These are phyloP conservation scores for Agrotis ipsilon DNA, from an alignment of 2,888 invertebrate genomes.

Conservation along the genomic window DNA sequence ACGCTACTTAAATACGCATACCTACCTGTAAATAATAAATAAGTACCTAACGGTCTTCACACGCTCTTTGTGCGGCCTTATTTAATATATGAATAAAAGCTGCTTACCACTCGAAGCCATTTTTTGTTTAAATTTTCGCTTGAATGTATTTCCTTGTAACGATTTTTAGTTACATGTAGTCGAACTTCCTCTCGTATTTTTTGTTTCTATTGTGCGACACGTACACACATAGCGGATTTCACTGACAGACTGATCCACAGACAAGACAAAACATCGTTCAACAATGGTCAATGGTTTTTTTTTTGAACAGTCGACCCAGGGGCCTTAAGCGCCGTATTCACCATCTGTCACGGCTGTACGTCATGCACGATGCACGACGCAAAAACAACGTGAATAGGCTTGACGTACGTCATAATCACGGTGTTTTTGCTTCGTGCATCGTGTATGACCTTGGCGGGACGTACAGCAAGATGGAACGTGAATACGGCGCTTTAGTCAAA, in stretches of 20 bases:
- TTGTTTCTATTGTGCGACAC: slow-evolving; percentile 7
- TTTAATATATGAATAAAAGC: slow-evolving; percentile 3
- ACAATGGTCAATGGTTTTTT: too few species aligned
- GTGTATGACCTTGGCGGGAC: too few species aligned
- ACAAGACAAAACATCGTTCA: too few species aligned
- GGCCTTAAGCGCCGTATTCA: too few species aligned
- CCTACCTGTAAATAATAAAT: slow-evolving; percentile 27
- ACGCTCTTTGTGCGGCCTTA: neutral
- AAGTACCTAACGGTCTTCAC: slow-evolving; percentile 40
- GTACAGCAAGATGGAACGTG: too few species aligned
- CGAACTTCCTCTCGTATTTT: slow-evolving; percentile 45
- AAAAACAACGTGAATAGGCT: too few species aligned
- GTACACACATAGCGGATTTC: neutral
- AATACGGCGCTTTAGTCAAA: too few species aligned
- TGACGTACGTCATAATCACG: too few species aligned
- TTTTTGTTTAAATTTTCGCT: slow-evolving; percentile 20
- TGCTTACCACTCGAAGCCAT: slow-evolving; percentile 57
- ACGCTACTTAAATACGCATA: slow-evolving; percentile 34
- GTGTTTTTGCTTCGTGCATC: too few species aligned
- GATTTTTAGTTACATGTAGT: slow-evolving; percentile 9
- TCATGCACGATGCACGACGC: too few species aligned
- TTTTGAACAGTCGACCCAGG: too few species aligned
- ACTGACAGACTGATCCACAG: slow-evolving; percentile 40
- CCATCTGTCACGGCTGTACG: too few species aligned
- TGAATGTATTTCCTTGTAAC: slow-evolving; percentile 10